phyloP scores from a whole-genome alignment of 1,140 invertebrate species.

The Lepidurus apus region DNA sequence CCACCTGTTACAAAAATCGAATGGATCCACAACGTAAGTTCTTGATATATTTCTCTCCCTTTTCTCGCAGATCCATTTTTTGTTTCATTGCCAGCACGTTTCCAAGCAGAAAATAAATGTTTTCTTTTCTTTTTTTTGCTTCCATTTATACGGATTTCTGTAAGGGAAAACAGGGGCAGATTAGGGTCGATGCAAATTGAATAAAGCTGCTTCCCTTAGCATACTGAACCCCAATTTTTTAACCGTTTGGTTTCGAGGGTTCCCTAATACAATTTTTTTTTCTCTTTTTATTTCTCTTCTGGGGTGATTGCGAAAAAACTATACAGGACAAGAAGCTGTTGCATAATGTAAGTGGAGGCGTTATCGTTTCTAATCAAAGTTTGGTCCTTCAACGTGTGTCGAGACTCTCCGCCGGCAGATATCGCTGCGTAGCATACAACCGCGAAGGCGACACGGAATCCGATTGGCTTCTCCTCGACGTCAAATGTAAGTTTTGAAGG shows the following conservation, averaged over 20 bases:
- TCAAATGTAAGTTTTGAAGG: slow-evolving; percentile 70
- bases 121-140: not conserved
- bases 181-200: not conserved
- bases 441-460: slow-evolving; percentile 77
- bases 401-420: slow-evolving; percentile 64
- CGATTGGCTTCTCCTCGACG: slow-evolving; percentile 69
- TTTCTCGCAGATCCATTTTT: not conserved
- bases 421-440: slow-evolving; percentile 78
- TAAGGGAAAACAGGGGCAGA: not conserved
- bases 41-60: not conserved
- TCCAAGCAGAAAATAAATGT: not conserved
- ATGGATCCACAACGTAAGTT: slow-evolving; percentile 41
- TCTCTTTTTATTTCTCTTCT: not conserved
- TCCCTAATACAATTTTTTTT: not conserved
- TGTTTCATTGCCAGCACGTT: not conserved
- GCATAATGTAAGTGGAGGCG: slow-evolving; percentile 72
- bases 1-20: slow-evolving; percentile 40
- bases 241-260: not conserved
- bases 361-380: slow-evolving; percentile 80
- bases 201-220: slow-evolving; percentile 1
- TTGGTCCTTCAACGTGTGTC: slow-evolving; percentile 74
- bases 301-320: not conserved
- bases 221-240: not conserved
- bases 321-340: slow-evolving; percentile 63
- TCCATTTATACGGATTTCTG: not conserved